These are phyloP conservation scores for Eulemur macaco DNA, from an alignment of 2,113 vertebrate genomes.

Conservation along the genomic window DNA sequence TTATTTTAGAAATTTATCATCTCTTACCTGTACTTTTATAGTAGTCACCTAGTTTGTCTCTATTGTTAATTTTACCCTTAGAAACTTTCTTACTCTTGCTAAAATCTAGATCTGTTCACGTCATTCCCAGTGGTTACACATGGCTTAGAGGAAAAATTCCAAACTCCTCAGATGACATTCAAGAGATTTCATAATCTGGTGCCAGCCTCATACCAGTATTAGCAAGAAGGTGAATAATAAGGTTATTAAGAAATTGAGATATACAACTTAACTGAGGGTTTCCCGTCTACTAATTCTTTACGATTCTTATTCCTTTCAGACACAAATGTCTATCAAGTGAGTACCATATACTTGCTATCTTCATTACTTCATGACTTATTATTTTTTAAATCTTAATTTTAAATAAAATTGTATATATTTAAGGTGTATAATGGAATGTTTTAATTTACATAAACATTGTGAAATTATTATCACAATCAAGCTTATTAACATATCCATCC, in stretches of 20 bases:
- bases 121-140: background rate
- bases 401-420: background rate
- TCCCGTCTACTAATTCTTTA: background rate
- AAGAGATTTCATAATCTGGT: background rate
- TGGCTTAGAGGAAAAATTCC: background rate
- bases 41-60: background rate
- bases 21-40: background rate
- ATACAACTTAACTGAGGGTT: background rate
- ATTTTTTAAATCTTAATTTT: background rate
- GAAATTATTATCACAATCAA: background rate
- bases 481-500: background rate
- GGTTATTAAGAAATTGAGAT: background rate
- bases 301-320: background rate
- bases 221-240: background rate
- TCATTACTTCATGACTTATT: background rate
- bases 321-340: background rate
- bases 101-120: background rate
- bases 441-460: background rate
- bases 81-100: background rate
- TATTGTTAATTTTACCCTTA: background rate
- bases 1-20: background rate
- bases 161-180: background rate
- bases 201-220: background rate
- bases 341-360: background rate
- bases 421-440: background rate